Conservation (phyloP, 1,140 invertebrate genomes). For the Proctacanthus coquilletti region DNA sequence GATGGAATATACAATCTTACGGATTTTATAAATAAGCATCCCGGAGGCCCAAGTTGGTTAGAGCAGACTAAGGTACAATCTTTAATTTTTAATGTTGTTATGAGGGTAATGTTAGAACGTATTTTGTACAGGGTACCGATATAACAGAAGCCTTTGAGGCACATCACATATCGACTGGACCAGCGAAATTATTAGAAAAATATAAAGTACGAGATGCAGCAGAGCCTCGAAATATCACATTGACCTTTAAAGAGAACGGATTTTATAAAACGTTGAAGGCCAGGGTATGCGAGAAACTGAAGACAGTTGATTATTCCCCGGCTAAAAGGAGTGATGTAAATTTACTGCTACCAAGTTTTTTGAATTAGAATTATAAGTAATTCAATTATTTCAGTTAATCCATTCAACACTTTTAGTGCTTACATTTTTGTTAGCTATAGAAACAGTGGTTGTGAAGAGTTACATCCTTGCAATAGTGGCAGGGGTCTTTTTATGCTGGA, state of each 20-base stretch:
- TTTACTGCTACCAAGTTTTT: too few species aligned
- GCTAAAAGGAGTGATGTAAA: constrained; percentile 25
- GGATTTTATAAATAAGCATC: constrained; percentile 44
- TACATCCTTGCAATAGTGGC: constrained; percentile 29
- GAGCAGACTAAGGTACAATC: constrained; percentile 35
- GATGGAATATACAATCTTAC: constrained; percentile 51
- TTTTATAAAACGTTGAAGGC: constrained; percentile 49
- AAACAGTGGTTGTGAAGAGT: constrained; percentile 34
- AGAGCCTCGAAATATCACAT: constrained; percentile 37
- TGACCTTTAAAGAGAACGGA: constrained; percentile 47
- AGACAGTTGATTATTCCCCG: constrained; percentile 28
- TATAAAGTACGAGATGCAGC: constrained; percentile 39
- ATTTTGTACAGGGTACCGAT: constrained; percentile 40
- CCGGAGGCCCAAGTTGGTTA: constrained; percentile 53
- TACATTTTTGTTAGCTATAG: constrained; percentile 34
- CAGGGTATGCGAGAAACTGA: constrained; percentile 32
- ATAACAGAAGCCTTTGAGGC: constrained; percentile 55
- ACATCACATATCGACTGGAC: constrained; percentile 35
- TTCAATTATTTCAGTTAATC: constrained; percentile 18
- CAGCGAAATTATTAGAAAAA: constrained; percentile 38
- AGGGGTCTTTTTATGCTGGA: constrained; percentile 39
- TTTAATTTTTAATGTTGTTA: background rate
- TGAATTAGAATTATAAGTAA: background rate
- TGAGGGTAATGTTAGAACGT: constrained; percentile 1
- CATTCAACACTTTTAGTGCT: constrained; percentile 27